phyloP scores from a whole-genome alignment of 2,797 vertebrate genomes.

The Macropodus opercularis region DNA sequence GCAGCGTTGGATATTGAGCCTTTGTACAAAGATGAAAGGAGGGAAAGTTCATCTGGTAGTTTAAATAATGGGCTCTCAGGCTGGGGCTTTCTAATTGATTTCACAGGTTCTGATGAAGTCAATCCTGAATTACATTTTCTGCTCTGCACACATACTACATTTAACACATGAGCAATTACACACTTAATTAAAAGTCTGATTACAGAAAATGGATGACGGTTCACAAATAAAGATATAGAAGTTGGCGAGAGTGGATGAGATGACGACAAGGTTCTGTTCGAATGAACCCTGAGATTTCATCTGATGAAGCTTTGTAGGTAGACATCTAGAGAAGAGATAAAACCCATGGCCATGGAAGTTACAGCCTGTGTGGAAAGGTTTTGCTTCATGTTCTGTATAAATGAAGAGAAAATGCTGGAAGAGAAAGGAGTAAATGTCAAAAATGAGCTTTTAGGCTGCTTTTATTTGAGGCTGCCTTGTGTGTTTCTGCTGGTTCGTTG shows the following conservation, averaged over 20 bases:
- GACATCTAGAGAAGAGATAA: slow-evolving; percentile 13
- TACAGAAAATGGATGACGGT: not conserved
- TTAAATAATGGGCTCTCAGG: not conserved
- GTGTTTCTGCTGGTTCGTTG: not conserved
- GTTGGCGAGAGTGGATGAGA: not conserved
- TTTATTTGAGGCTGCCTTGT: not conserved
- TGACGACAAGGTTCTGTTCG: not conserved
- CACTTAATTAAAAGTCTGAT: not conserved
- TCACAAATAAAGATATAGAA: not conserved
- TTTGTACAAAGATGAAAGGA: not conserved
- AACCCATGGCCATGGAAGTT: slow-evolving; percentile 10
- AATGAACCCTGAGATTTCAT: slow-evolving; percentile 18
- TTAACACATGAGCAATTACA: not conserved
- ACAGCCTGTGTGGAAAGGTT: slow-evolving; percentile 5
- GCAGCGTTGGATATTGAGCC: too few relatives aligned
- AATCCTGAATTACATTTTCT: not conserved
- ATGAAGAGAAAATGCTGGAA: not conserved
- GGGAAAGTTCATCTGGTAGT: not conserved
- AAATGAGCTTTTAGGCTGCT: not conserved
- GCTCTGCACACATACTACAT: not conserved
- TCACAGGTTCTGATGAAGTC: not conserved
- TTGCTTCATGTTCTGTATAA: not conserved
- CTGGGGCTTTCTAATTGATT: not conserved
- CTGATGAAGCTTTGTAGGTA: slow-evolving; percentile 1
- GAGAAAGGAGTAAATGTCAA: not conserved